Evolutionary conservation across 2,888 invertebrate species (phyloP).

Genomic region (Scaeva pyrastri): DNA sequence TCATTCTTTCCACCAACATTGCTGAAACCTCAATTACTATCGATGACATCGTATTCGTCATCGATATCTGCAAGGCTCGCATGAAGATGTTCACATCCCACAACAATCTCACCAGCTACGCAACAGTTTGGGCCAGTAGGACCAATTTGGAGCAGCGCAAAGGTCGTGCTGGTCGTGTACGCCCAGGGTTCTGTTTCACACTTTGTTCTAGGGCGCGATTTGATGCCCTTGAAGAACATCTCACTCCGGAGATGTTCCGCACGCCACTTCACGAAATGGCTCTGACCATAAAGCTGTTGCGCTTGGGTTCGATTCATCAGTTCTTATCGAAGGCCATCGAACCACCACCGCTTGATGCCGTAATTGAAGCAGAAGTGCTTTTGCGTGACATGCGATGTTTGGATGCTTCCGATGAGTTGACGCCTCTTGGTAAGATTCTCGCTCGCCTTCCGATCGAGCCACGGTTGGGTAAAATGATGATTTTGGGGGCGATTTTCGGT

Average conservation of each 20-base stretch:
- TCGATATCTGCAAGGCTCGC: slow-evolving; percentile 98
- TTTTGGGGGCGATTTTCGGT: slow-evolving; percentile 95
- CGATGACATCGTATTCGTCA: slow-evolving; percentile 98
- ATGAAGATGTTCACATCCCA: slow-evolving; percentile 99
- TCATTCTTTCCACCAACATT: slow-evolving; percentile 98
- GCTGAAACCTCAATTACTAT: slow-evolving; percentile 99
- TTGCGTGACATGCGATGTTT: slow-evolving; percentile 95
- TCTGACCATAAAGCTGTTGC: slow-evolving; percentile 93
- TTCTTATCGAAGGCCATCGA: slow-evolving; percentile 98
- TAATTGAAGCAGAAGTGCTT: slow-evolving; percentile 97
- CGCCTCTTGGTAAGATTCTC: slow-evolving; percentile 95
- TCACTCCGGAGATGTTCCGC: slow-evolving; percentile 98
- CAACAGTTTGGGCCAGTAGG: slow-evolving; percentile 97
- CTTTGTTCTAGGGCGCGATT: slow-evolving; percentile 92
- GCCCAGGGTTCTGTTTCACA: slow-evolving; percentile 97
- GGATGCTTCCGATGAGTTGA: slow-evolving; percentile 93
- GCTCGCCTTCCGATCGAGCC: slow-evolving; percentile 98
- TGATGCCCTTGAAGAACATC: slow-evolving; percentile 92
- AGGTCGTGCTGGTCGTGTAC: slow-evolving; percentile 97
- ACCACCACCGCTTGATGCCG: slow-evolving; percentile 98
- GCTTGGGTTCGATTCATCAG: slow-evolving; percentile 95
- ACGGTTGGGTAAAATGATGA: slow-evolving; percentile 97
- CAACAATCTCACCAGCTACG: slow-evolving; percentile 99
- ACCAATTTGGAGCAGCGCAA: slow-evolving; percentile 95
- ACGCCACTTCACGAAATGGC: slow-evolving; percentile 98